Base-by-base conservation (phyloP, 2,113 vertebrate species). In the Corydoras maculifer region DNA sequence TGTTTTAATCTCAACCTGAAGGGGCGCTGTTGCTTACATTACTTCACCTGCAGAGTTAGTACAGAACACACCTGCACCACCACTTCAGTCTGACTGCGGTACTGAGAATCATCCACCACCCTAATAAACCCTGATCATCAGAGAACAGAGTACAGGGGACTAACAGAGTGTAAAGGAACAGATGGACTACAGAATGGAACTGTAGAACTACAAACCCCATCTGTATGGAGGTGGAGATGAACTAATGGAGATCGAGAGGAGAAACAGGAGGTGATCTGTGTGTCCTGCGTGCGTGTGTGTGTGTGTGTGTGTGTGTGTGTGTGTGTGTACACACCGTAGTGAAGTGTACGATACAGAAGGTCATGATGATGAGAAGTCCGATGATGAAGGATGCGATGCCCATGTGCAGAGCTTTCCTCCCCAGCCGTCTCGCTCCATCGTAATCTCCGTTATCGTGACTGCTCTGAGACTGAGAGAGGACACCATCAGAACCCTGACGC, bases 361-460 rank as follows among this genome's bases (percentile, higher is more conserved):
- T 72, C 2, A 83, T 82, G 2, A 94, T 90, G 79, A 94, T 77
- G 74, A 92, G 4, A 4, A 94, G 83, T 69, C 93, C 93, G 0
- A 93, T 92, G 77, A 92, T 64, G 63, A 94, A 88, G 0, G 93
- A 93, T 4, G 87, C 87, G 0, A 94, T 82, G 25, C 91, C 91
- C 18, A 96, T 87, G 84, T 92, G 88, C 63, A 94, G 86, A 5
- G 93, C 93, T 13, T 91, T 93, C 76, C 81, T 84, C 69, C 91
- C 93, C 70, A 94, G 86, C 58, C 89, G 79, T 78, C 69, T 82
- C 71, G 92, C 89, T 71, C 91, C 92, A 54, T 93, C 94, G 0
- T 91, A 82, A 73, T 97, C 92, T 51, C 90, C 90, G 1, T 91
- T 85, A 6, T 89, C 87, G n/a, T 93, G 93, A 77, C 93, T 94